Conservation (phyloP, 2,113 vertebrate genomes). For the Cavia aperea region DNA sequence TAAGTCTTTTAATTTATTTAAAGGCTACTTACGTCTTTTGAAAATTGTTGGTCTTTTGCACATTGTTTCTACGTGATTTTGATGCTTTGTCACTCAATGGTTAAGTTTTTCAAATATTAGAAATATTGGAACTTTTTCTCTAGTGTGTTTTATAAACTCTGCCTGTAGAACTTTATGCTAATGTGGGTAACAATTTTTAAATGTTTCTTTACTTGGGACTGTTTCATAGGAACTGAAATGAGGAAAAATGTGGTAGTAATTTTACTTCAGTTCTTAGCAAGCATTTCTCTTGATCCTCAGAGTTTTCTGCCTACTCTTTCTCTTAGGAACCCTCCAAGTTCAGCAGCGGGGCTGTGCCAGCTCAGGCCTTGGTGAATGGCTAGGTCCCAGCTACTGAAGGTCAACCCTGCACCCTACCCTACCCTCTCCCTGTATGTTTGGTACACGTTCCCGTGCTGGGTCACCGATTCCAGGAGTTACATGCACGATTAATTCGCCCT, state of each 20-base stretch:
- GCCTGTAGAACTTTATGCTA: neutral
- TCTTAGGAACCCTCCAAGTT: neutral
- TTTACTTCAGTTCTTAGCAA: neutral
- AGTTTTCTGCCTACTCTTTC: neutral
- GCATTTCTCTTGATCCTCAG: neutral
- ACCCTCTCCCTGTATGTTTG: neutral
- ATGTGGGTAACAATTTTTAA: neutral
- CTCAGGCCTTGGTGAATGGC: neutral
- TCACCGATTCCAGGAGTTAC: slow-evolving; percentile 20
- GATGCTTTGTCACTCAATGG: neutral
- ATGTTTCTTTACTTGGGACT: neutral
- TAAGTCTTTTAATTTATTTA: neutral
- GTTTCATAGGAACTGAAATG: neutral
- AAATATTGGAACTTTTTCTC: neutral
- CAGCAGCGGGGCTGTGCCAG: neutral
- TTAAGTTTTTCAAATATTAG: neutral
- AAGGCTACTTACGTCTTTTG: neutral
- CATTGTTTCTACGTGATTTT: neutral
- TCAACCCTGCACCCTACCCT: neutral
- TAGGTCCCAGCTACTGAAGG: neutral
- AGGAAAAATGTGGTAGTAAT: neutral
- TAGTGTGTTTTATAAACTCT: neutral
- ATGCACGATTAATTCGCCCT: slow-evolving; percentile 14
- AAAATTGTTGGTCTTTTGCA: neutral
- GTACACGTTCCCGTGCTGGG: neutral